phyloP scores from a whole-genome alignment of 2,797 vertebrate genomes.

The Gadopsis bispinosus region DNA sequence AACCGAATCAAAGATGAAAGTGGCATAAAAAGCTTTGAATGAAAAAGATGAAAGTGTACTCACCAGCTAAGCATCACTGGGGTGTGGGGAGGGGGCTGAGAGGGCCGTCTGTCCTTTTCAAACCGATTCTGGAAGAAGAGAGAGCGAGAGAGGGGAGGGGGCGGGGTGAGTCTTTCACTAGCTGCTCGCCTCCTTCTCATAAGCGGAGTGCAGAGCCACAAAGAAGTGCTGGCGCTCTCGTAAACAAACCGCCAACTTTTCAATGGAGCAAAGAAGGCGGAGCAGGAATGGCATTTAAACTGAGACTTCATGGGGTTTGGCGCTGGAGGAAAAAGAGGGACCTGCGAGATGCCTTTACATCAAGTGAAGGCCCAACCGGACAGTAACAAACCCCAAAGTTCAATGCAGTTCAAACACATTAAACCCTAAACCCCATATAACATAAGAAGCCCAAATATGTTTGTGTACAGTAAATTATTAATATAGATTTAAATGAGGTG shows the following conservation, averaged over 20 bases:
- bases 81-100: slow-evolving; percentile 61
- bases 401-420: slow-evolving; percentile 46
- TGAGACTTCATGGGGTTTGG: slow-evolving; percentile 37
- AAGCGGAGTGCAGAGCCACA: slow-evolving; percentile 63
- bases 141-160: slow-evolving; percentile 52
- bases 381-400: slow-evolving; percentile 54
- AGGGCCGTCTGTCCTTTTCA: slow-evolving; percentile 80
- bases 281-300: slow-evolving; percentile 67
- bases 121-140: slow-evolving; percentile 73
- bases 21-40: slow-evolving; percentile 15
- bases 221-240: slow-evolving; percentile 68
- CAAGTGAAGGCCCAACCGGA: slow-evolving; percentile 26
- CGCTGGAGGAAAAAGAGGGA: slow-evolving; percentile 9
- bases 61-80: slow-evolving; percentile 89
- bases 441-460: neutral
- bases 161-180: slow-evolving; percentile 67
- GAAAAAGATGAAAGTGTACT: slow-evolving; percentile 71
- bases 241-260: slow-evolving; percentile 82
- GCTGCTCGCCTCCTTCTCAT: slow-evolving; percentile 63
- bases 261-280: slow-evolving; percentile 70
- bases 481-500: slow-evolving; percentile 46
- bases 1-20: slow-evolving; percentile 7
- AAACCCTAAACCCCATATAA: slow-evolving; percentile 4
- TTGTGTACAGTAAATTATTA: slow-evolving; percentile 40
- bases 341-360: slow-evolving; percentile 54